Percentiles rank a stretch among this genome's conserved stretches.
These are phyloP conservation scores for Psylliodes chrysocephalus DNA, from an alignment of 2,888 invertebrate species.

Conservation along the genomic window DNA sequence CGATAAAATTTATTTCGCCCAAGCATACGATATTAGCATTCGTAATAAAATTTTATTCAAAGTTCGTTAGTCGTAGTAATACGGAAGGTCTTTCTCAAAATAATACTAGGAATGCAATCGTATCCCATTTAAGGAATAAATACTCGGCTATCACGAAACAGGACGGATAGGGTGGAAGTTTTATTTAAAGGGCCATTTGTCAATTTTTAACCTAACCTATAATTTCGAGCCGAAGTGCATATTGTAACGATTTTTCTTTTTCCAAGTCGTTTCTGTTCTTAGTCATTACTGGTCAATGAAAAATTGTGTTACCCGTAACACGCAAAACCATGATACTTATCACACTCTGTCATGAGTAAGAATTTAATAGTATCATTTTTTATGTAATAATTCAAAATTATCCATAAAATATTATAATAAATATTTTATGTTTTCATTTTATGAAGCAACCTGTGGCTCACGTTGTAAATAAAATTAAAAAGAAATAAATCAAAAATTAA, in stretches of 20 bases:
- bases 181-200: conserved; percentile 42
- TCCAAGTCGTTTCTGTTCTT: background rate
- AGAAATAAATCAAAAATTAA: too few species aligned
- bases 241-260: conserved; percentile 8
- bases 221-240: conserved; percentile 6
- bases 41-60: conserved; percentile 50
- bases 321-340: background rate
- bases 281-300: conserved; percentile 1
- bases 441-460: too few species aligned
- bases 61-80: conserved; percentile 36
- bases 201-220: conserved; percentile 32
- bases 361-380: background rate
- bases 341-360: background rate
- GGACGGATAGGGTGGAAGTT: conserved; percentile 42
- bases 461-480: too few species aligned
- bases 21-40: conserved; percentile 50
- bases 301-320: background rate
- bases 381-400: too few species aligned
- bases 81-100: conserved; percentile 38
- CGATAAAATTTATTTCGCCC: conserved; percentile 44
- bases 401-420: too few species aligned
- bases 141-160: conserved; percentile 47
- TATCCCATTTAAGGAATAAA: conserved; percentile 44
- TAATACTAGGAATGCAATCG: conserved; percentile 38
- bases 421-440: too few species aligned